Conservation (phyloP, 2,113 vertebrate genomes). For the Raja brachyura region DNA sequence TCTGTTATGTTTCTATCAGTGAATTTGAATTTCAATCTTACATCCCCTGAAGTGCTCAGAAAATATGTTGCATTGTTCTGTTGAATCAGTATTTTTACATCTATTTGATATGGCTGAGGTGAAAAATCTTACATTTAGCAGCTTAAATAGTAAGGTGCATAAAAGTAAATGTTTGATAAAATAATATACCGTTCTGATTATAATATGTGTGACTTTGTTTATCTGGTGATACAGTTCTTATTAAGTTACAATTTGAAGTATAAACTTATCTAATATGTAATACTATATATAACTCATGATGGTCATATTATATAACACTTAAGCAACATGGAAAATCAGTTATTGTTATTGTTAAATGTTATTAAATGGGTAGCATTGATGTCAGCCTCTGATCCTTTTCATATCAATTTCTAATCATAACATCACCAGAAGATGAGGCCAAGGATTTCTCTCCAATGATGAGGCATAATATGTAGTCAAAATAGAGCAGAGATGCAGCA, state of each 20-base stretch:
- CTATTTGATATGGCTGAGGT: background rate
- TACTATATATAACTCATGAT: background rate
- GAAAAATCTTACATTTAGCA: background rate
- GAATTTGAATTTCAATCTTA: background rate
- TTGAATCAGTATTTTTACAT: background rate
- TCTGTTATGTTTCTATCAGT: slow-evolving; percentile 23
- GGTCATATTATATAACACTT: background rate
- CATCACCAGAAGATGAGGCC: background rate
- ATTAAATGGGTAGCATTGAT: background rate
- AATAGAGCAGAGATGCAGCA: no score
- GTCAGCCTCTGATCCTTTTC: background rate
- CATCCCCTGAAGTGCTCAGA: background rate
- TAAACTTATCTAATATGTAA: background rate
- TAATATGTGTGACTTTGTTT: background rate
- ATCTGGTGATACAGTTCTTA: background rate
- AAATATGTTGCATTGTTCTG: background rate
- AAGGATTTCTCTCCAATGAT: background rate
- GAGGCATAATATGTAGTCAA: background rate
- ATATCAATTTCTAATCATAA: background rate
- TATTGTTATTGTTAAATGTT: no score
- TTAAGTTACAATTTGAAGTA: background rate
- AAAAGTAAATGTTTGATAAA: background rate
- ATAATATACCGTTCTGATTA: background rate
- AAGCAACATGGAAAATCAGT: no score
- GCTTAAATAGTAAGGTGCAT: background rate